Evolutionary conservation across 2,888 invertebrate genomes (phyloP), one percentile per base, ranked within the genome.

Genomic region (Drosophila mimetica): DNA sequence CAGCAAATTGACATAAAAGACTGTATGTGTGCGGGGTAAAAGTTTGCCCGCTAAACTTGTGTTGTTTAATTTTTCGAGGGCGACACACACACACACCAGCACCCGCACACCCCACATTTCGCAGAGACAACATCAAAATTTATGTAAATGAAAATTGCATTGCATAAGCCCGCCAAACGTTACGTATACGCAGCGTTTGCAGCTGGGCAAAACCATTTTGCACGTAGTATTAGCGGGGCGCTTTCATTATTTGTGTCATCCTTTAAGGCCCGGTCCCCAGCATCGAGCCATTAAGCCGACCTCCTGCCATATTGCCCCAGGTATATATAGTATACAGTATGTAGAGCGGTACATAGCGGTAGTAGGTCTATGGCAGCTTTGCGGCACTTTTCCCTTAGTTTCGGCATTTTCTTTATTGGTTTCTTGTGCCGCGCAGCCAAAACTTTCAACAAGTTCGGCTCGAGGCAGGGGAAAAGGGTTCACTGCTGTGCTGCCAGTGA

Each of bases 1-100:
- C 71, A 50, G 81, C 77, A 86, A 88, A 85, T 88, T 88, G 88
- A 88, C 84, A 88, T 73, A 88, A 77, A 88, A 80, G 82, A 77
- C 86, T 6, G 25, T n/a, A n/a, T 71, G 71, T 79, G 75, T 77
- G 75, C 48, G 32, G 37, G 79, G 67, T 70, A 74, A 81, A 80
- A 82, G 50, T 83, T 86, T 69, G 8, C 53, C 53, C 42, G 59
- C 60, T 61, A 32, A 46, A 42, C 64, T 74, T 58, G 60, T 60
- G 59, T 67, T 69, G 67, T 67, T 67, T 69, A 57, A 67, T 67
- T 64, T 66, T 70, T 63, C 28, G 59, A 44, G 41, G 8, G 47
- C 46, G 34, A 48, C 69, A 46, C 46, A 54, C 41, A 37, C 42
- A 18, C 28, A 2, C 4, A 16, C 36, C 14, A 14, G 51, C 8